Evolutionary conservation across 2,797 vertebrate species (phyloP), one percentile per base, ranked within the genome.

Genomic region (Loriculus beryllinus): DNA sequence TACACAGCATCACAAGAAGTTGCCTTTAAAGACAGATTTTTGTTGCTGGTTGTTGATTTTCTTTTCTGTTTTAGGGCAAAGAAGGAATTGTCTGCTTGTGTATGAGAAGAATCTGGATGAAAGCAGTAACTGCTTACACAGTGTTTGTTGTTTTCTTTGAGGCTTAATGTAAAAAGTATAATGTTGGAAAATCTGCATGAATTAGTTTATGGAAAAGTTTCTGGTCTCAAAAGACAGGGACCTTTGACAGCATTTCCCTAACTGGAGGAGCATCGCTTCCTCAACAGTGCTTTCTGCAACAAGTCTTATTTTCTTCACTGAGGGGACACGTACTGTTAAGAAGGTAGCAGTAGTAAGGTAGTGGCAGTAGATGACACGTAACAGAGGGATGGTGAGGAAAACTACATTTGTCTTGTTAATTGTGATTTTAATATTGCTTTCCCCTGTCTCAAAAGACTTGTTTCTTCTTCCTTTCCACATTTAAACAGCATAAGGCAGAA

Each of bases 401-500:
- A 74, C 39, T 22, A 19, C 22, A n/a, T 94, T 71, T 17, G 5
- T 72, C 69, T 78, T 62, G 11, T 71, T 85, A 64, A 77, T 69
- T 78, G 33, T 71, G 28, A 56, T 89, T 89, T 89, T 91, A 59
- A 65, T 77, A 63, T 28, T 71, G 49, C 28, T 92, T 65, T 86
- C 40, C 21, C 51, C 54, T 60, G 14, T 64, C 52, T 89, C 75
- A 49, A 25, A 93, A 75, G 42, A 23, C 26, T 71, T 45, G 22
- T 75, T 86, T 69, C 49, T 40, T 72, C 67, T 51, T 77, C 25
- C 67, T 89, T 89, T 67, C 60, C 16, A 3, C 43, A n/a, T 81
- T 91, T 59, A 40, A 91, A 57, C 40, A 92, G 76, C 88, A 78
- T 69, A 87, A 83, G 84, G 76, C 68, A 96, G 72, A 93, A 96